Conservation (phyloP, 2,797 vertebrate species). For the Natrix natrix region DNA sequence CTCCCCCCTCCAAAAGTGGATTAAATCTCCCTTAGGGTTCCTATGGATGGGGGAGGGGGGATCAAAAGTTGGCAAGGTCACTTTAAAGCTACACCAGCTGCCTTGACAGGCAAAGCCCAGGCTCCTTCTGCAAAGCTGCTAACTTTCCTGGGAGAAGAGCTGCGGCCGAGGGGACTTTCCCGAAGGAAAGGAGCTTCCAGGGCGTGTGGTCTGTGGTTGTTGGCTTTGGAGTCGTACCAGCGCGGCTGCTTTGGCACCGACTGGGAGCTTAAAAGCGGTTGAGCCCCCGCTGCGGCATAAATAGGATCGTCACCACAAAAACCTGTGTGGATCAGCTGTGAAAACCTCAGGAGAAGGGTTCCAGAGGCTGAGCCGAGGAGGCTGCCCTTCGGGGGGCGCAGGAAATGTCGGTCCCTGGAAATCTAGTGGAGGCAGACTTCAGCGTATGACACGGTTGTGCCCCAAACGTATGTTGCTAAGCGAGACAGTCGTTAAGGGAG, state of each 20-base stretch:
- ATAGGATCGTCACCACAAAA: not conserved
- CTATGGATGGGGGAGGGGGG: rapidly evolving
- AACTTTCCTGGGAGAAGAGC: not conserved
- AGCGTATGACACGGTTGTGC: not conserved
- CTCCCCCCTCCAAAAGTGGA: not conserved
- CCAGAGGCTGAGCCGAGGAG: not conserved
- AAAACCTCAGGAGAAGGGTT: not conserved
- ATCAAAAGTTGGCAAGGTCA: rapidly evolving
- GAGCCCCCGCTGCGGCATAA: not conserved
- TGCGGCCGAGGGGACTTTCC: not conserved
- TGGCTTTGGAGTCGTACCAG: not conserved
- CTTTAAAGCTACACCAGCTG: not conserved
- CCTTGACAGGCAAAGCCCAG: not conserved
- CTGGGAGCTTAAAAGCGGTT: not conserved
- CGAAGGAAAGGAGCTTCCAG: not conserved
- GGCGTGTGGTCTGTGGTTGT: not conserved
- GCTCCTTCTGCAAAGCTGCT: not conserved
- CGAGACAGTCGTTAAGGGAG: not conserved
- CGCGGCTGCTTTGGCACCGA: not conserved
- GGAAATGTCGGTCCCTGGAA: not conserved
- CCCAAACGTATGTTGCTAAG: not conserved
- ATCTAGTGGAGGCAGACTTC: not conserved
- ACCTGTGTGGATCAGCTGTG: not conserved
- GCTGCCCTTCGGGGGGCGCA: rapidly evolving
- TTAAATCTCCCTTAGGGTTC: not conserved